Percentiles rank a stretch among this genome's conserved stretches.
Conservation (phyloP, 53 echinoderm and acorn worm species). For the Crossaster papposus region DNA sequence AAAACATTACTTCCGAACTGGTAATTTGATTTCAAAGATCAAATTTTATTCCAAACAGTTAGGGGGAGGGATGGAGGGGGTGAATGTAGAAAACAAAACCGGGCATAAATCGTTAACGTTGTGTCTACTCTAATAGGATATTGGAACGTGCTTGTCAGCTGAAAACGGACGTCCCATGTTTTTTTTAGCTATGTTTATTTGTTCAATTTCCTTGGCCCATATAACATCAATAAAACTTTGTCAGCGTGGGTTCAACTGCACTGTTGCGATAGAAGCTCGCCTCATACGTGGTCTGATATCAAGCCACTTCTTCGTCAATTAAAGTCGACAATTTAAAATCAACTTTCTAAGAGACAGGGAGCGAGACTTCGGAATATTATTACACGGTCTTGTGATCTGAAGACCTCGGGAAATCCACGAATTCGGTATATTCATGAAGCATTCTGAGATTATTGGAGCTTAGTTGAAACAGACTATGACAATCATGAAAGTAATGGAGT, state of each 20-base stretch:
- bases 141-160: background rate
- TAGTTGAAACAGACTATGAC: background rate
- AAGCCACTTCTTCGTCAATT: background rate
- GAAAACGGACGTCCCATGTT: conserved; percentile 21
- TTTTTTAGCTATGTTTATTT: conserved; percentile 12
- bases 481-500: background rate
- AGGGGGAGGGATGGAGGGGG: background rate
- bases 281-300: background rate
- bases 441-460: no score
- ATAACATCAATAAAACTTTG: background rate
- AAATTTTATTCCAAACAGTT: background rate
- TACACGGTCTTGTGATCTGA: no score
- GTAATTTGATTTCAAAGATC: background rate
- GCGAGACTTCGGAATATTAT: no score
- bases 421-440: no score
- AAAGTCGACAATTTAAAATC: no score
- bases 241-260: background rate
- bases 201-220: conserved; percentile 12
- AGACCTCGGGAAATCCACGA: no score
- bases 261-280: background rate
- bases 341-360: no score
- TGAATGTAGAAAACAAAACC: background rate
- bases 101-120: background rate
- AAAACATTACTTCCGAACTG: background rate
- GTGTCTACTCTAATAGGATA: background rate